phyloP scores from a whole-genome alignment of 2,797 vertebrate genomes.

The Coregonus sp. region DNA sequence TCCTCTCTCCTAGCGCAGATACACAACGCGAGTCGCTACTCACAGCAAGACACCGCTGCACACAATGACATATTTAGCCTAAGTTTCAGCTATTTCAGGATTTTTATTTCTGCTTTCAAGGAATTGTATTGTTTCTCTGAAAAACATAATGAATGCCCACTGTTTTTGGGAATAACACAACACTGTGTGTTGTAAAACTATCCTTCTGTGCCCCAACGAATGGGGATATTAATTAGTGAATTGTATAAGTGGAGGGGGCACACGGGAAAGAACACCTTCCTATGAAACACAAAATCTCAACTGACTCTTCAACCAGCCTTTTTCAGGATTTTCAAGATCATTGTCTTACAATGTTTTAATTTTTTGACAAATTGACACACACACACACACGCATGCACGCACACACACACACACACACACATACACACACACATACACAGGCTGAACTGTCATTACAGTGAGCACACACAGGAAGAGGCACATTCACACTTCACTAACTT shows the following conservation, averaged over 20 bases:
- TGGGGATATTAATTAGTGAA: neutral
- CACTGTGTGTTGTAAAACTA: neutral
- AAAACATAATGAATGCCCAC: neutral
- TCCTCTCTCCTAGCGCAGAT: too few species aligned
- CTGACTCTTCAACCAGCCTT: neutral
- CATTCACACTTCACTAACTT: constrained; percentile 62
- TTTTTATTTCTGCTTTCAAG: constrained; percentile 22
- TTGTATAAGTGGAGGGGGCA: neutral
- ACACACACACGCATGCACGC: too few species aligned
- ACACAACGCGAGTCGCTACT: too few species aligned
- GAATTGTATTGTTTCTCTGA: constrained; percentile 2
- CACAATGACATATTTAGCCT: too few species aligned
- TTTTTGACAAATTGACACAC: too few species aligned
- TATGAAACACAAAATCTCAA: neutral
- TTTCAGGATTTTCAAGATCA: too few species aligned
- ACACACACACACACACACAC: too few species aligned
- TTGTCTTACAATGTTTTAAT: neutral
- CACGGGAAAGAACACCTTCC: neutral
- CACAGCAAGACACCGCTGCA: neutral
- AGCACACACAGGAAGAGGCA: constrained; percentile 63
- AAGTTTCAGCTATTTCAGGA: neutral
- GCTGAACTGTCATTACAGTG: neutral
- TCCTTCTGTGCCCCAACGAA: neutral
- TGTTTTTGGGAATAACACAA: neutral
- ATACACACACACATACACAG: too few species aligned